Base-by-base conservation (phyloP, 2,113 vertebrate species). In the Etheostoma spectabile region DNA sequence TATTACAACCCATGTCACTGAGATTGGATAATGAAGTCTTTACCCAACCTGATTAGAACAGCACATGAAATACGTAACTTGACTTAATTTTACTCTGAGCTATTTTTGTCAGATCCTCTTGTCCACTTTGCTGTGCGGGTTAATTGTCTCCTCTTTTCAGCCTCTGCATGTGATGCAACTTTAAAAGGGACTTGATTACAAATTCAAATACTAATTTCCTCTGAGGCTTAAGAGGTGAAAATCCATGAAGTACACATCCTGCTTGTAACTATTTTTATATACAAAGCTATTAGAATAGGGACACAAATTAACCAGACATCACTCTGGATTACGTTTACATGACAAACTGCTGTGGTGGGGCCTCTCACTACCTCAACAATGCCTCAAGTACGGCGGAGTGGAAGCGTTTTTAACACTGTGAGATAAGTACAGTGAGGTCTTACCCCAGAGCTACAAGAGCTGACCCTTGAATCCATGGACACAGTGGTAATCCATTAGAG, bases 301-400 rank as follows among this genome's bases (percentile, higher is more conserved):
- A 94, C 92, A 94, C 92, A 93, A 94, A 95, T 95, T 92, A 94
- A 88, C 82, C 84, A 93, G 89, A 76, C 88, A 87, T 95, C 93
- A 92, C 86, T 94, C 87, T 90, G 89, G 87, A 94, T 94, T 94
- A 94, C 78, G 88, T 86, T 87, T 89, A 93, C 80, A 77, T 83
- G 92, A 92, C 87, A 85, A 87, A 84, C 77, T 82, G 73, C 75
- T 77, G 82, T 67, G 74, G 68, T 46, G 77, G 72, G 74, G 59
- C 70, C 21, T 83, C 77, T 73, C 38, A 6, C 63, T 69, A 30
- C 1, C 4, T 64, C 70, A 55, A 63, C 55, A 82, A 48, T 63
- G 59, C 33, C 38, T 75, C 49, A 22, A 72, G 83, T 27, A 63
- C 65, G 57, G 66, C 1, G 1, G 24, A 53, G 74, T 75, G 74